These are phyloP conservation scores for Enteromius thamalakanensis DNA, from an alignment of 2,797 vertebrate genomes.

Conservation along the genomic window DNA sequence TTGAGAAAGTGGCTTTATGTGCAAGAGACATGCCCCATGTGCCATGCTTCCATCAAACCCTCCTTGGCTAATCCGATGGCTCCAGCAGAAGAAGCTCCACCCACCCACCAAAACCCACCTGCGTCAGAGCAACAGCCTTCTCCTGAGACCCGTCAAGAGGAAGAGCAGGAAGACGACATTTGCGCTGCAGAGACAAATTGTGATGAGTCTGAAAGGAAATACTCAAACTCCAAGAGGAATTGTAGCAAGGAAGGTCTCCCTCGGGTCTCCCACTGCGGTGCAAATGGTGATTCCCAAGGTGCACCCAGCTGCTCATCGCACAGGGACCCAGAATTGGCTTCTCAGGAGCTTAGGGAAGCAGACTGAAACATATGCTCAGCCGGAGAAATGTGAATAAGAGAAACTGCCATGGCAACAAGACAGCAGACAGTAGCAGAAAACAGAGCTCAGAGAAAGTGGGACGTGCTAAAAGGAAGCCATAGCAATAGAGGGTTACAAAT, in stretches of 20 bases:
- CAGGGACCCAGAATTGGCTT: background rate
- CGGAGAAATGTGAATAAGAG: background rate
- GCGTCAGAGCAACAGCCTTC: conserved; percentile 40
- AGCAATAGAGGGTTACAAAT: conserved; percentile 3
- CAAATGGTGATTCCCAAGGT: conserved; percentile 68
- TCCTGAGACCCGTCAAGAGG: conserved; percentile 5
- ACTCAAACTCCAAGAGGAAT: conserved; percentile 16
- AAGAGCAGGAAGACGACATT: conserved; percentile 7
- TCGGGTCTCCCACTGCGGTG: conserved; percentile 62
- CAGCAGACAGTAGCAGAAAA: conserved; percentile 8
- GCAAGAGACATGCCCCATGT: conserved; percentile 88
- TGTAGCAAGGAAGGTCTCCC: conserved; percentile 29
- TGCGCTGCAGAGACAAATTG: conserved; percentile 1
- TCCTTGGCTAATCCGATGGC: conserved; percentile 3
- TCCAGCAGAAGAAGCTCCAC: conserved; percentile 45
- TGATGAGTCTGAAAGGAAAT: conserved; percentile 31
- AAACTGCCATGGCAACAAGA: conserved; percentile 1
- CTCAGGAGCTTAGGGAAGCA: conserved; percentile 31
- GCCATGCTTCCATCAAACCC: conserved; percentile 78
- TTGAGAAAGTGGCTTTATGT: conserved; percentile 87
- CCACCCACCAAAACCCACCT: background rate
- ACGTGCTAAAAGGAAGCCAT: background rate
- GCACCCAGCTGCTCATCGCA: conserved; percentile 49
- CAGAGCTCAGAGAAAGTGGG: conserved; percentile 20
- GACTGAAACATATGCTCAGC: background rate